Evolutionary conservation across 2,113 vertebrate species (phyloP).

Genomic region (Diglossa brunneiventris): DNA sequence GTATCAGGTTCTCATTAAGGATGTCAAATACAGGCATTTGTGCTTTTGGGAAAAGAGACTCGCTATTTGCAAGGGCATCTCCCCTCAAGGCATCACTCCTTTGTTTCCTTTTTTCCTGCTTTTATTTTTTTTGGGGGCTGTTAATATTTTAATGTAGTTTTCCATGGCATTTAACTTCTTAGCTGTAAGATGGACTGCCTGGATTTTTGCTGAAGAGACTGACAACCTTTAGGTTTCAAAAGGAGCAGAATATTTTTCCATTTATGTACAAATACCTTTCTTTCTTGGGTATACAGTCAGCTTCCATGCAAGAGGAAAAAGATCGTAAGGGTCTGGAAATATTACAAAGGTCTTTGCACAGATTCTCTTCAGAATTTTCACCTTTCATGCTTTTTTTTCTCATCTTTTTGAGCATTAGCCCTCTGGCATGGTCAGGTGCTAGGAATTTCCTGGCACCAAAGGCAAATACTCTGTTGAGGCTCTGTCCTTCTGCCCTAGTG

Average conservation of each 20-base stretch:
- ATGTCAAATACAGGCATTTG: neutral
- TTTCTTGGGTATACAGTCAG: neutral
- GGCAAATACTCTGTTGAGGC: neutral
- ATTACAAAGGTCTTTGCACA: neutral
- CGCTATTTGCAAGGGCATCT: neutral
- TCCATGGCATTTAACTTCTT: neutral
- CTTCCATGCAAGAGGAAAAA: neutral
- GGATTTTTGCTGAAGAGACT: neutral
- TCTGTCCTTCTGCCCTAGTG: neutral
- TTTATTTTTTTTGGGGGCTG: neutral
- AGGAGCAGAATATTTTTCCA: neutral
- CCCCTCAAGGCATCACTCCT: neutral
- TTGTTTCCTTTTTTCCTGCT: neutral
- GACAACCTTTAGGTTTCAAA: neutral
- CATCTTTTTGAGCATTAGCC: neutral
- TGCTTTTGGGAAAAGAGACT: neutral
- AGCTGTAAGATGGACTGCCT: neutral
- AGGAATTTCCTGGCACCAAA: neutral
- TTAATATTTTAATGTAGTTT: neutral
- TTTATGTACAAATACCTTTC: neutral
- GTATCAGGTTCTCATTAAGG: neutral
- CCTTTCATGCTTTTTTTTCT: neutral
- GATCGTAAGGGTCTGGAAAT: neutral
- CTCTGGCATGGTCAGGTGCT: neutral
- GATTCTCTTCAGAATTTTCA: neutral